phyloP scores from a whole-genome alignment of 2,888 invertebrate genomes.

The Eledone cirrhosa region DNA sequence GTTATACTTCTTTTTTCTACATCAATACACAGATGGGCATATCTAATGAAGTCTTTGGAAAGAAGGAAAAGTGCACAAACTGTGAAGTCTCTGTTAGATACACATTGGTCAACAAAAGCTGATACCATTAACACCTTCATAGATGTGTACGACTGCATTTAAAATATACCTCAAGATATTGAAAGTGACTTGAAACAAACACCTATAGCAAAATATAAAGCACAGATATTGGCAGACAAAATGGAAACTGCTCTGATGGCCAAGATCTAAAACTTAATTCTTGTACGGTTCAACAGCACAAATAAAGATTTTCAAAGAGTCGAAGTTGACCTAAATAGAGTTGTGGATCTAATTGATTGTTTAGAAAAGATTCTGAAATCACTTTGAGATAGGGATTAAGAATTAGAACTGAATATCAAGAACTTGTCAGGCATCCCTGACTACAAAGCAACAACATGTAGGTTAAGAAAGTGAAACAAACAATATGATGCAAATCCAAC shows the following conservation, averaged over 20 bases:
- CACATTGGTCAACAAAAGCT: no score
- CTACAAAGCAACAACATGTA: background rate
- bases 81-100: no score
- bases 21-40: no score
- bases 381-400: background rate
- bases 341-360: slow-evolving; percentile 14
- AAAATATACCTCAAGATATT: background rate
- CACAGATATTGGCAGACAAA: slow-evolving; percentile 16
- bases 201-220: background rate
- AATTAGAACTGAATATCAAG: background rate
- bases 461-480: background rate
- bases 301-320: background rate
- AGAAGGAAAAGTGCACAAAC: no score
- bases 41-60: no score
- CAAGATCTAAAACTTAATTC: slow-evolving; percentile 7
- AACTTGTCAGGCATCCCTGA: background rate
- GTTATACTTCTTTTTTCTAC: no score
- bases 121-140: no score
- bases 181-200: background rate
- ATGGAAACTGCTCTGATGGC: slow-evolving; percentile 5
- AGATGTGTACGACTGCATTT: background rate
- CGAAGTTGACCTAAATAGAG: background rate
- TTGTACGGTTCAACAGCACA: background rate
- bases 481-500: background rate
- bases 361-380: background rate